Base-by-base conservation (phyloP, 2,888 invertebrate species). In the Catonia carolina region DNA sequence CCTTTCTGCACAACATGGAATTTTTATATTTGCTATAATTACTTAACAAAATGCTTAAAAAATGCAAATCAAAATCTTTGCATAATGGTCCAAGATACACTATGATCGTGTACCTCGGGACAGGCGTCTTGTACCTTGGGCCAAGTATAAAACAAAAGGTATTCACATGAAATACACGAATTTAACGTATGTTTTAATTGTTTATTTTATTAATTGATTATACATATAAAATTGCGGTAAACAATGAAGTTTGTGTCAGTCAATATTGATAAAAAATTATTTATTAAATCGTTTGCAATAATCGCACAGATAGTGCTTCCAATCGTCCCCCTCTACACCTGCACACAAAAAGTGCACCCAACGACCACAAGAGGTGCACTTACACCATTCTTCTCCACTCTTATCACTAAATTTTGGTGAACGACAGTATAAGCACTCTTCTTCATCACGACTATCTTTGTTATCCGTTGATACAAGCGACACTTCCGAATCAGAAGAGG, bases 341-440 rank as follows among this genome's bases (percentile, higher is more conserved):
- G 37, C 12, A 10, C 37, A 37, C 4, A 37, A 10, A 37, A 6
- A 37, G 12, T 37, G 37, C 5, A 10, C 12, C 37, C 37, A 37
- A 7, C 12, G n/a, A 37, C 37, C 37, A 37, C n/a, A n/a, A n/a
- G n/a, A n/a, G 12, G 15, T 37, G 12, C 37, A 37, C 15, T 37
- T 37, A 15, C 45, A 42, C 45, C 45, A 42, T 42, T 42, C 6
- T 15, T 20, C 45, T 12, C 45, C 45, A 42, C 45, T 42, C 5
- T 20, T 3, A 42, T 42, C 45, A 18, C 6, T 20, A 3, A 15
- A 3, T 15, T 42, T 42, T 42, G 37, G 12, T 7, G 37, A 37
- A 10, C 37, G 12, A 10, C 37, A 37, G 12, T 37, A 37, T 5
- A 15, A 14, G 17, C 45, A 42, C 45, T 42, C 45, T 6, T 42